A percentile compares a stretch with the other conserved stretches of the same genome.
These are phyloP conservation scores for Lasioglossum albipes DNA, from an alignment of 1,140 invertebrate genomes.

Conservation along the genomic window DNA sequence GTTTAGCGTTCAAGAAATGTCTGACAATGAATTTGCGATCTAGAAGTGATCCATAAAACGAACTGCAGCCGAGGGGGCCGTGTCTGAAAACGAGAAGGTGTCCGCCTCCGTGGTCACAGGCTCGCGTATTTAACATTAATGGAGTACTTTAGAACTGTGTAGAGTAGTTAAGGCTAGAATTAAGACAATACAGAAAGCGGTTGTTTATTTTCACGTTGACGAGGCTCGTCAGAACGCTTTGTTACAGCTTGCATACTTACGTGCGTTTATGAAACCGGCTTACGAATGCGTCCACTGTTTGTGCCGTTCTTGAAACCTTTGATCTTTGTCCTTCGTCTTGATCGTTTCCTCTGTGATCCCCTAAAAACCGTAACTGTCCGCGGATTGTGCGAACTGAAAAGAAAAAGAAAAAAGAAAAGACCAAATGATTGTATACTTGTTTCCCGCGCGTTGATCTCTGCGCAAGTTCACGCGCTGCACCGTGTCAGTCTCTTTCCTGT, in stretches of 20 bases:
- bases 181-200: conserved; percentile 39
- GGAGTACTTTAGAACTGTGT: conserved; percentile 27
- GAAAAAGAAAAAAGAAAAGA: conserved; percentile 8
- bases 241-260: conserved; percentile 38
- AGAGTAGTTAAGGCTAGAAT: conserved; percentile 38
- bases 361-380: not conserved
- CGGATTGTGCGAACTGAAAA: not conserved
- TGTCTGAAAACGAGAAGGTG: conserved; percentile 4
- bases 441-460: conserved; percentile 32
- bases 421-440: conserved; percentile 32
- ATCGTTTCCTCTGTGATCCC: conserved; percentile 37
- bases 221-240: not conserved
- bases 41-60: too few species aligned
- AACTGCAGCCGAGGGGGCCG: not conserved
- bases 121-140: conserved; percentile 32
- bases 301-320: conserved; percentile 44
- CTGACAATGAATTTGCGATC: too few species aligned
- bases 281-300: conserved; percentile 62
- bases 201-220: not conserved
- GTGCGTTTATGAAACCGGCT: conserved; percentile 62
- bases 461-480: conserved; percentile 18
- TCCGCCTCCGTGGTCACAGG: not conserved
- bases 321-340: conserved; percentile 58
- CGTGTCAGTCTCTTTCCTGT: conserved; percentile 47
- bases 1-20: too few species aligned